Base-by-base conservation (phyloP, 2,797 vertebrate species). In the Meriones psammophilus region DNA sequence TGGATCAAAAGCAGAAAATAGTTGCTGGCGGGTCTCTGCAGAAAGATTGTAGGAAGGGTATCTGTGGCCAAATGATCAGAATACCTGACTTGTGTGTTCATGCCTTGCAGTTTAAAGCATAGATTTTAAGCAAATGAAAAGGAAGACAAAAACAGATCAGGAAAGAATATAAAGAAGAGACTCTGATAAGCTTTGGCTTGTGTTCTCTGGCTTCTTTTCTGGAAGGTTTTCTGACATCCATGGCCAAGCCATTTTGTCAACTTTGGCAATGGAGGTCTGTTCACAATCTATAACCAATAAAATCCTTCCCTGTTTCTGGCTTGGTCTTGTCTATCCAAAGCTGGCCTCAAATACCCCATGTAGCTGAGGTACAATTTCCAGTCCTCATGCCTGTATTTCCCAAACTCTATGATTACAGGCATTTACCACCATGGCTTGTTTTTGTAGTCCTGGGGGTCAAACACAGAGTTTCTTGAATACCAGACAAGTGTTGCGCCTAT, bases 1-100 rank as follows among this genome's bases (percentile, higher is more conserved):
- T 74, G 74, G 46, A 96, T 95, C 69, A 93, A 95, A 95, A 89
- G 90, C 78, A 96, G 95, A 96, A 71, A 94, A 89, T 95, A 96
- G 92, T 97, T 97, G 94, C 93, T 91, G 46, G 36, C 95, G 30
- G 17, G 36, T 93, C 95, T 96, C 77, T 97, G 81, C 74, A 94
- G 77, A 18, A 86, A 86, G 62, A 79, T 88, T 88, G 88, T 81
- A 46, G 92, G 78, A 33, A 86, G 58, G 46, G 15, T 64, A 68
- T 78, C 58, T 93, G 68, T 94, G 92, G n/a, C 89, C 15, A 30
- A 6, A 94, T 84, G 76, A 66, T 42, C 85, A 95, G 62, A 69
- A 88, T 10, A 50, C 54, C 79, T 58, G 77, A 6, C n/a, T 81
- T 81, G 58, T 85, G 60, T 42, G 24, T 56, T 94, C 36, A 79